Evolutionary conservation across 2,888 invertebrate genomes (phyloP), one percentile per base, ranked within the genome.

Genomic region (Drosophila eohydei): DNA sequence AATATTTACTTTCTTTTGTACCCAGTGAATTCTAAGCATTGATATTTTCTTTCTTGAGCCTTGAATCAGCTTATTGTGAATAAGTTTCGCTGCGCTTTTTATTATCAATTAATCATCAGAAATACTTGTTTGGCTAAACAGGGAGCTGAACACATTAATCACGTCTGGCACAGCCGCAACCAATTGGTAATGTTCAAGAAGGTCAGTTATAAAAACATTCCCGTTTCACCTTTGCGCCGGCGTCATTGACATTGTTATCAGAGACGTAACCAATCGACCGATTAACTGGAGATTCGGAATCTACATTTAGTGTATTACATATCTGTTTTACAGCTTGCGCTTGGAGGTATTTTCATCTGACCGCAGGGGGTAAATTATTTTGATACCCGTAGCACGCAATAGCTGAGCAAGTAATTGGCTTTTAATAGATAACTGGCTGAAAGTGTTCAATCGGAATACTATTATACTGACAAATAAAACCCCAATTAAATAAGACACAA

Each of bases 211-310:
- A n/a, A 32, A 57, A 48, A 44, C 36, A 66, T 50, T 62, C 52
- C 67, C 40, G 64, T 65, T 58, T 65, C 48, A 66, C 40, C 40
- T 40, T 50, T 48, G 43, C 30, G 30, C 16, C 26, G 40, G 9
- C 34, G 63, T 58, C 77, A 74, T 74, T 77, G 77, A 77, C 74
- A 67, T 67, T 74, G 61, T 74, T 77, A 66, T 32, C 40, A n/a
- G 46, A 26, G 34, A 50, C 74, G 65, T 59, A 61, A 65, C 64
- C 57, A 58, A 77, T 63, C 66, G 43, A 58, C 28, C 57, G 54
- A 50, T 65, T 55, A 58, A 40, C 60, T 60, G 40, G 11, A 48
- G 54, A 48, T 61, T 21, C 55, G 46, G 8, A 28, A 52, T 28
- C 41, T 44, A 52, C 40, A 50, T 50, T 56, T 28, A n/a, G 46